Conservation (phyloP, 2,113 vertebrate genomes). For the Trachemys scripta region DNA sequence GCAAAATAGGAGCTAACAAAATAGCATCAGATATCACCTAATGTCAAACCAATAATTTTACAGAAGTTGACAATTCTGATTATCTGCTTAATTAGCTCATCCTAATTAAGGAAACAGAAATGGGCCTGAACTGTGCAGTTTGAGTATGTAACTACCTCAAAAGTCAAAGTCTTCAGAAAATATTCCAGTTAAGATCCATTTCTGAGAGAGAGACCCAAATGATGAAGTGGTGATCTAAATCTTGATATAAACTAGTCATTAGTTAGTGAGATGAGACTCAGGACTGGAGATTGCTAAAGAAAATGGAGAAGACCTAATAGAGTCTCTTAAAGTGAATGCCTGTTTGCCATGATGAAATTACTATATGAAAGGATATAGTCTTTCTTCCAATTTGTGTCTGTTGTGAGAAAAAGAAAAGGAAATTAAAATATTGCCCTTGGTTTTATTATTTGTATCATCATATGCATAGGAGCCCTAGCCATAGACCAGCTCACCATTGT, state of each 20-base stretch:
- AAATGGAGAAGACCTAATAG: not conserved
- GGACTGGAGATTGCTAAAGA: not conserved
- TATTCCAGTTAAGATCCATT: not conserved
- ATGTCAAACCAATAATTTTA: too few species aligned
- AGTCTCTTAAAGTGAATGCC: not conserved
- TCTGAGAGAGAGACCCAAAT: not conserved
- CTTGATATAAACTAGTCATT: not conserved
- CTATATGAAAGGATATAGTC: not conserved
- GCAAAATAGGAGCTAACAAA: too few species aligned
- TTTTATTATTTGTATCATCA: not conserved
- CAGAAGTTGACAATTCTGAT: too few species aligned
- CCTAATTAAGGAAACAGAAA: not conserved
- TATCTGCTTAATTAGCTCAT: not conserved
- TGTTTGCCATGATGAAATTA: not conserved
- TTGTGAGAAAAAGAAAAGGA: not conserved
- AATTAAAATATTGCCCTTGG: not conserved
- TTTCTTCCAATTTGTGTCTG: not conserved
- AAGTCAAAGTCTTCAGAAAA: not conserved
- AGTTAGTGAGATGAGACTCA: not conserved
- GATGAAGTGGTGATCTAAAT: not conserved
- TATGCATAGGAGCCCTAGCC: not conserved
- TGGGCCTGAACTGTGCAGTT: too few species aligned
- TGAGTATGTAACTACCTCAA: too few species aligned
- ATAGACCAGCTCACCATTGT: not conserved
- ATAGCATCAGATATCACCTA: too few species aligned